Evolutionary conservation across 2,888 invertebrate species (phyloP).

Genomic region (Macropis europaea): DNA sequence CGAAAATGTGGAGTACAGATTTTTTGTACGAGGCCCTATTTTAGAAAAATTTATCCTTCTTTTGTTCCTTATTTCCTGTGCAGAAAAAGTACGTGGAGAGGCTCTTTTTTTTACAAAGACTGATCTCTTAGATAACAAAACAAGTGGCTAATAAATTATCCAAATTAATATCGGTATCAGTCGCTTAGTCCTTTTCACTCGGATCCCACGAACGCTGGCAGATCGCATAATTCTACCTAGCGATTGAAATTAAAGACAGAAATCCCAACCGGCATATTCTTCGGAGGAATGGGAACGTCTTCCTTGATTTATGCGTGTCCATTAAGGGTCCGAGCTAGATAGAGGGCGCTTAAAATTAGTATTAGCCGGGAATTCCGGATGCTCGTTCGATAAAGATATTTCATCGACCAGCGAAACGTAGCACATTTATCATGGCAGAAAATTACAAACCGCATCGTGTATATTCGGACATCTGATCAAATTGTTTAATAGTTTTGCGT

Average conservation of each 20-base stretch:
- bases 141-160: conserved; percentile 65
- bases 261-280: conserved; percentile 21
- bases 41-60: no score
- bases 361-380: conserved; percentile 1
- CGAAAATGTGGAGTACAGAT: no score
- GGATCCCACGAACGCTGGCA: background rate
- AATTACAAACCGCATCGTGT: background rate
- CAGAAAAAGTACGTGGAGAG: no score
- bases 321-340: conserved; percentile 11
- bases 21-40: no score
- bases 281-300: conserved; percentile 16
- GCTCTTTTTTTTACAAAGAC: conserved; percentile 37
- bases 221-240: conserved; percentile 6
- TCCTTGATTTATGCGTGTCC: conserved; percentile 26
- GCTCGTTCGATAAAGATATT: background rate
- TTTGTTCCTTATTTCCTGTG: no score
- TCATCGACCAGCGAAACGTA: conserved; percentile 1
- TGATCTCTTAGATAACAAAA: conserved; percentile 43
- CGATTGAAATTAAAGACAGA: conserved; percentile 36
- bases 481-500: no score
- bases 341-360: conserved; percentile 10
- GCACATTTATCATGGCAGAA: conserved; percentile 5
- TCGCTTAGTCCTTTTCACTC: conserved; percentile 28
- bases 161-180: conserved; percentile 46
- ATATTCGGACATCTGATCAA: background rate